These are phyloP conservation scores for Lottia scabra DNA, from an alignment of 2,888 invertebrate genomes.

Conservation along the genomic window DNA sequence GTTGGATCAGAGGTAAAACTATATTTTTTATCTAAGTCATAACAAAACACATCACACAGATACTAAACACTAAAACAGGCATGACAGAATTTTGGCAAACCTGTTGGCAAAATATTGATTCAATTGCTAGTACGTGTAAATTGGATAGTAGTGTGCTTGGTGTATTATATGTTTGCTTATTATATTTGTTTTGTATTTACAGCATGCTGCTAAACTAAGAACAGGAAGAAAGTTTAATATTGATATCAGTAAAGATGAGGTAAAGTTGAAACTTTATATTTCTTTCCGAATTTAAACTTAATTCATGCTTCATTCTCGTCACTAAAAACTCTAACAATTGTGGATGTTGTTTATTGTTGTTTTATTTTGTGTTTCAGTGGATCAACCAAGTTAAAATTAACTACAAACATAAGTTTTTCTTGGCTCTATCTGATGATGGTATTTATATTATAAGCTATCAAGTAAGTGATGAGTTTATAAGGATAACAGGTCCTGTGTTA, in stretches of 20 bases:
- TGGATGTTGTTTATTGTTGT: background rate
- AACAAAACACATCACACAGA: background rate
- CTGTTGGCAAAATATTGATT: no score
- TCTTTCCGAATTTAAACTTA: no score
- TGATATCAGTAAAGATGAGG: constrained; percentile 42
- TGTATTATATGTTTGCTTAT: background rate
- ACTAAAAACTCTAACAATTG: no score
- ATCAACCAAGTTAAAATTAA: background rate
- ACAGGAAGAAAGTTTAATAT: constrained; percentile 37
- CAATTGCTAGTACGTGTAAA: no score
- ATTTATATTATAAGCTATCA: background rate
- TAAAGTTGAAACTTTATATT: constrained; percentile 1
- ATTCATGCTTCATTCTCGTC: no score
- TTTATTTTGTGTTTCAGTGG: background rate
- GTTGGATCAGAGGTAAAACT: constrained; percentile 44
- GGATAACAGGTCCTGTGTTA: no score
- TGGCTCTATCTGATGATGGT: background rate
- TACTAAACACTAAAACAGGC: no score
- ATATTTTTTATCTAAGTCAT: background rate
- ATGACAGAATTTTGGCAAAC: no score
- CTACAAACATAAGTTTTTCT: constrained; percentile 7
- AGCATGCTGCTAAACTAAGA: constrained; percentile 43
- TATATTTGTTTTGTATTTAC: constrained; percentile 19
- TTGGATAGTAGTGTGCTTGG: background rate
- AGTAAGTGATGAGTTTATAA: background rate